phyloP scores from a whole-genome alignment of 2,888 invertebrate species.

The Caenorhabditis doughertyi region DNA sequence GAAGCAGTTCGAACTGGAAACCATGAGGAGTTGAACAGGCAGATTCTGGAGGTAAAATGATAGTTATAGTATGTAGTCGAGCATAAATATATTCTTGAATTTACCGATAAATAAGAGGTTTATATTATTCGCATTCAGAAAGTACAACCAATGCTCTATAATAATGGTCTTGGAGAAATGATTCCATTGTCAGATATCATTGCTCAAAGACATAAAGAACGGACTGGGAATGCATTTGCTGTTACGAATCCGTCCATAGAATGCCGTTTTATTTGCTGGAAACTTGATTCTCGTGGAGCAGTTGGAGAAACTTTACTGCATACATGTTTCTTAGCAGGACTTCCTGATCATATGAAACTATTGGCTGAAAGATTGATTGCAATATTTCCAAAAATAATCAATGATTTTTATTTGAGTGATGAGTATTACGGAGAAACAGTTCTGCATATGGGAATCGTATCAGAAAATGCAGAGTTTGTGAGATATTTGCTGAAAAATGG shows the following conservation, averaged over 20 bases:
- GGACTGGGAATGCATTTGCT: slow-evolving; percentile 72
- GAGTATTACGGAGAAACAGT: slow-evolving; percentile 81
- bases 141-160: slow-evolving; percentile 78
- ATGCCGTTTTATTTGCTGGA: slow-evolving; percentile 78
- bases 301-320: slow-evolving; percentile 97
- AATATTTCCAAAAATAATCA: slow-evolving; percentile 95
- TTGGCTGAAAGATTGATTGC: slow-evolving; percentile 94
- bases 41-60: slow-evolving; percentile 71
- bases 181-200: slow-evolving; percentile 76
- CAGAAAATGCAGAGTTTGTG: slow-evolving; percentile 98
- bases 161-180: slow-evolving; percentile 77
- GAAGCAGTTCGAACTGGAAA: slow-evolving; percentile 74
- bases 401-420: slow-evolving; percentile 80
- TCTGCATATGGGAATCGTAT: slow-evolving; percentile 97
- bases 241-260: slow-evolving; percentile 58
- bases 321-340: slow-evolving; percentile 86
- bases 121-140: slow-evolving; percentile 63
- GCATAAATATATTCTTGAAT: too few relatives aligned
- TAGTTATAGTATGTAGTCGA: too few relatives aligned
- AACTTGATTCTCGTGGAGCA: slow-evolving; percentile 86
- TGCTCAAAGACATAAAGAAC: slow-evolving; percentile 75
- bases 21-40: slow-evolving; percentile 68
- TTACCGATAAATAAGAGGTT: too few relatives aligned
- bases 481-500: slow-evolving; percentile 94
- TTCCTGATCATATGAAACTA: slow-evolving; percentile 84